Evolutionary conservation across 2,888 invertebrate species (phyloP).

Genomic region (Balanococcus diminutus): DNA sequence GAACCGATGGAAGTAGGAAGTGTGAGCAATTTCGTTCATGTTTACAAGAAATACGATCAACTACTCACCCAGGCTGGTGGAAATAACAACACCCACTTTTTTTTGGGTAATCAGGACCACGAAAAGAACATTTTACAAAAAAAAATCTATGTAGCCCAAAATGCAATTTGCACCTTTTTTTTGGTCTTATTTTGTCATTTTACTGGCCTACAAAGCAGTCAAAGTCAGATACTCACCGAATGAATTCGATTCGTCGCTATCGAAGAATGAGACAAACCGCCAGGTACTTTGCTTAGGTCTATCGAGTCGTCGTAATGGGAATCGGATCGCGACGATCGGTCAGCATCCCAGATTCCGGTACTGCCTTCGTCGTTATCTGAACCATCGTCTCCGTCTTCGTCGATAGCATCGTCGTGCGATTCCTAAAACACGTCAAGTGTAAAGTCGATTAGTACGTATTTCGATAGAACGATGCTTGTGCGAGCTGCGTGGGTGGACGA

Average conservation of each 20-base stretch:
- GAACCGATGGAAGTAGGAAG: too few relatives aligned
- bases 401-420: slow-evolving; percentile 49
- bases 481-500: too few relatives aligned
- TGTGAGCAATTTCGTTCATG: too few relatives aligned
- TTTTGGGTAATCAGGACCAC: too few relatives aligned
- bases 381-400: slow-evolving; percentile 56
- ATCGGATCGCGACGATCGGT: slow-evolving; percentile 35
- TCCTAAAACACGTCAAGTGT: slow-evolving; percentile 37
- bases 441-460: background rate
- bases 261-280: slow-evolving; percentile 1
- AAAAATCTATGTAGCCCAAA: too few relatives aligned
- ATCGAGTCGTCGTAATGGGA: slow-evolving; percentile 44
- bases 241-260: slow-evolving; percentile 41
- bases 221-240: background rate
- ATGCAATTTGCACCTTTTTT: too few relatives aligned
- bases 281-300: background rate
- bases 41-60: too few relatives aligned
- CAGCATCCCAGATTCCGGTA: slow-evolving; percentile 56
- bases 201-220: too few relatives aligned
- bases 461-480: too few relatives aligned
- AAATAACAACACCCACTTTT: too few relatives aligned
- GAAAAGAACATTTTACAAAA: background rate
- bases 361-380: slow-evolving; percentile 54
- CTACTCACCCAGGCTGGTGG: too few relatives aligned
- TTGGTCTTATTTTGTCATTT: too few relatives aligned